Percentiles rank a stretch among this genome's conserved stretches.
Conservation (phyloP, 1,140 invertebrate genomes). For the Drosophila persimilis region DNA sequence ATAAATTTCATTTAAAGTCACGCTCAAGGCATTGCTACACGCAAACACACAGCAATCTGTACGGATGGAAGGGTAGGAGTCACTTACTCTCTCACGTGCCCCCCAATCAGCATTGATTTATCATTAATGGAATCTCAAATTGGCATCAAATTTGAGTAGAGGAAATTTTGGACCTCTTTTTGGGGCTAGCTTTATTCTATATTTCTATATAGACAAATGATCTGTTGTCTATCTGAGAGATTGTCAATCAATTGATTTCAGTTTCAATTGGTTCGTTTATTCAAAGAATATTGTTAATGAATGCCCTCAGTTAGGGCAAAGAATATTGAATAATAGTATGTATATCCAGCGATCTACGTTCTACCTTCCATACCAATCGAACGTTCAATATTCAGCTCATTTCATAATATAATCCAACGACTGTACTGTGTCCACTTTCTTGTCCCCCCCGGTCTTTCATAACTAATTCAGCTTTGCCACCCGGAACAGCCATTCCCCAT, state of each 20-base stretch:
- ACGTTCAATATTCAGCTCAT: too few species aligned
- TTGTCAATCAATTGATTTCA: slow-evolving; percentile 62
- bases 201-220: slow-evolving; percentile 20
- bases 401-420: too few species aligned
- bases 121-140: slow-evolving; percentile 52
- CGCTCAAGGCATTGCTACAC: slow-evolving; percentile 32
- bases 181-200: slow-evolving; percentile 24
- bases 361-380: not conserved
- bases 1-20: slow-evolving; percentile 54
- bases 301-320: slow-evolving; percentile 10
- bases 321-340: not conserved
- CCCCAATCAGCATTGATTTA: slow-evolving; percentile 56
- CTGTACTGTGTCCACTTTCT: not conserved
- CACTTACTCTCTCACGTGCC: slow-evolving; percentile 38
- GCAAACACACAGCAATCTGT: slow-evolving; percentile 16
- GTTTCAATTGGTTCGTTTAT: slow-evolving; percentile 69
- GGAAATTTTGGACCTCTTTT: not conserved
- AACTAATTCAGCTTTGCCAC: slow-evolving; percentile 24
- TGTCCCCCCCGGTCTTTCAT: slow-evolving; percentile 15
- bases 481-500: slow-evolving; percentile 9
- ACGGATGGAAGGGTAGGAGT: not conserved
- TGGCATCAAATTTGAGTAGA: slow-evolving; percentile 26
- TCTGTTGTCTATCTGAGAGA: slow-evolving; percentile 33
- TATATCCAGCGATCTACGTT: not conserved
- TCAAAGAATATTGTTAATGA: slow-evolving; percentile 45